Conservation (phyloP, 2,113 vertebrate species). For the Piprites chloris region DNA sequence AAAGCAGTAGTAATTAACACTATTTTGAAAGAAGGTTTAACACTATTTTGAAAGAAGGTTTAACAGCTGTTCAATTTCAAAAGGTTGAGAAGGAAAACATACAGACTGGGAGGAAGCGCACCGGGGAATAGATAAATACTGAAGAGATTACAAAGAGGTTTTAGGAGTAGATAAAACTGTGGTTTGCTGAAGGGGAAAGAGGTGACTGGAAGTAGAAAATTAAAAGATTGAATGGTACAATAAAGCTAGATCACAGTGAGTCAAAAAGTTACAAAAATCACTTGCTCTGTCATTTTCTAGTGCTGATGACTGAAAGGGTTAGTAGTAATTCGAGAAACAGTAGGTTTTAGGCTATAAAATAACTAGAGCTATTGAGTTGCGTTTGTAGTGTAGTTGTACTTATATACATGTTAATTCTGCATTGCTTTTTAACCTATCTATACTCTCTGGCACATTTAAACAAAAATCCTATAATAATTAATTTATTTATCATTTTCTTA, state of each 20-base stretch:
- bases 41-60: background rate
- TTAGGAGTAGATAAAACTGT: background rate
- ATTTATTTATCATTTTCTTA: background rate
- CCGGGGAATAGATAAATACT: background rate
- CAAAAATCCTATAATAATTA: background rate
- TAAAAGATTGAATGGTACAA: background rate
- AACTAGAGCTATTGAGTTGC: background rate
- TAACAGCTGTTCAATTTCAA: background rate
- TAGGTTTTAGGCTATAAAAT: background rate
- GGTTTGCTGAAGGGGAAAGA: background rate
- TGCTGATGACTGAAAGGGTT: background rate
- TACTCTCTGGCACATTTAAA: background rate
- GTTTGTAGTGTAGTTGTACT: background rate
- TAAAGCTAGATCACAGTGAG: background rate
- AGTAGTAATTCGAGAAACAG: background rate
- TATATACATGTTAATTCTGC: rapidly evolving
- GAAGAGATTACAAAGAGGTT: background rate
- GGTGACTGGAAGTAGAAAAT: background rate
- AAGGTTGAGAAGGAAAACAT: background rate
- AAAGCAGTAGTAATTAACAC: background rate
- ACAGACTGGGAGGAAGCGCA: background rate
- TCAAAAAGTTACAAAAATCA: background rate
- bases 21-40: background rate
- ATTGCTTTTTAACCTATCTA: background rate
- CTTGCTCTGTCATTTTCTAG: background rate